Base-by-base conservation (phyloP, 2,113 vertebrate genomes). In the Phaethon lepturus region DNA sequence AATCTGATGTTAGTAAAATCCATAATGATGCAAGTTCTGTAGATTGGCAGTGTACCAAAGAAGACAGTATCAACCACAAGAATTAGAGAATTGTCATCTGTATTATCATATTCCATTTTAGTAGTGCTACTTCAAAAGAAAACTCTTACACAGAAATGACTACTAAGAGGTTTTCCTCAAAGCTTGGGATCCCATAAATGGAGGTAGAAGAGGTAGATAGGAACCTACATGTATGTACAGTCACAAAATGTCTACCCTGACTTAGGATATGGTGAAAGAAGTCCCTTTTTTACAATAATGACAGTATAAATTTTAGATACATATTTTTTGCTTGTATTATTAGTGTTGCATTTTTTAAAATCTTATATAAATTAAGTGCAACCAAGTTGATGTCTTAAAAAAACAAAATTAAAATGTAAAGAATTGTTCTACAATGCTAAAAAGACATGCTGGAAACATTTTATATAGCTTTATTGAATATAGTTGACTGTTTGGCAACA, bases 301-400 rank as follows among this genome's bases (percentile, higher is more conserved):
- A 28, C 12, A 33, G 14, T 24, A 45, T 13, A 28, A 26, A 38
- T 52, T 71, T 58, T 31, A 11, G 7, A 35, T 42, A 15, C 3
- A 35, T 53, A 0, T 31, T 58, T n/a, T 84, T 68, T 64, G 42
- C 9, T 60, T 7, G 14, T 24, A 52, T 40, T 73, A 9, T 42
- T 67, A 28, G 9, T 25, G 1, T 0, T 63, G 68, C 7, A 38
- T 4, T 45, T 17, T 47, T 42, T 49, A 13, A 47, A 72, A 59
- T 19, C 5, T 31, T 60, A 2, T 10, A 22, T 25, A 4, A 42
- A 55, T 35, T 63, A 47, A 49, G 4, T 19, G 22, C 14, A 68
- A 74, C 2, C 2, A 56, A 44, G 6, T 50, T 47, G 4, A 2
- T 12, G 1, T 59, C 5, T 29, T 72, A 6, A 23, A 19, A 22